Conservation (phyloP, 92 coral and sea anemone species). For the Zoanthus solanderi region DNA sequence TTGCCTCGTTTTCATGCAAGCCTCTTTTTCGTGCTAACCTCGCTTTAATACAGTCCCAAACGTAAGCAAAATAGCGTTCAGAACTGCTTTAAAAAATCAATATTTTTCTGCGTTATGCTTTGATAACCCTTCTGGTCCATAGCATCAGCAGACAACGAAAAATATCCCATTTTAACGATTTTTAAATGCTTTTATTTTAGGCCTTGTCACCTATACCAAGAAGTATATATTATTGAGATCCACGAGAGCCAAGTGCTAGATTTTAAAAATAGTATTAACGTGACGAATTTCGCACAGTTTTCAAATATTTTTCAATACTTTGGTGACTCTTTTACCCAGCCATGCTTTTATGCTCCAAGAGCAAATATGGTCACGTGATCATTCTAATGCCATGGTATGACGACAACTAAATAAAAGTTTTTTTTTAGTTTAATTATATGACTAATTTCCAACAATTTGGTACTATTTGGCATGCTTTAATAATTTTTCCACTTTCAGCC, state of each 20-base stretch:
- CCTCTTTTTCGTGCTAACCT: slow-evolving; percentile 36
- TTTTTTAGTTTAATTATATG: slow-evolving; percentile 25
- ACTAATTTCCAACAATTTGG: neutral
- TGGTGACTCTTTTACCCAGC: neutral
- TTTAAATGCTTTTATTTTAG: neutral
- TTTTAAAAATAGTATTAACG: no score
- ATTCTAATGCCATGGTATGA: no score
- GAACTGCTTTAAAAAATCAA: slow-evolving; percentile 41
- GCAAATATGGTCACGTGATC: no score
- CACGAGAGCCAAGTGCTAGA: no score
- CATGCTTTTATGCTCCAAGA: neutral
- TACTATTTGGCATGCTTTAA: neutral
- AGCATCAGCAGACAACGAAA: slow-evolving; percentile 39
- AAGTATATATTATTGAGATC: no score
- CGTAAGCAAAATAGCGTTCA: slow-evolving; percentile 13
- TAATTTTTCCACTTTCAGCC: slow-evolving; percentile 28
- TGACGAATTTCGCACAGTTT: no score
- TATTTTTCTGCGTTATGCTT: slow-evolving; percentile 25
- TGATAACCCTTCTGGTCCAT: slow-evolving; percentile 11
- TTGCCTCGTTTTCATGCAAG: slow-evolving; percentile 50
- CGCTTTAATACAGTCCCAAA: slow-evolving; percentile 5
- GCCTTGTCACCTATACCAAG: no score
- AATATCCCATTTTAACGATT: slow-evolving; percentile 27
- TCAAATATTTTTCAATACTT: no score
- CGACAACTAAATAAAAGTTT: no score